Evolutionary conservation across 2,113 vertebrate species (phyloP).

Genomic region (Cheilinus undulatus): DNA sequence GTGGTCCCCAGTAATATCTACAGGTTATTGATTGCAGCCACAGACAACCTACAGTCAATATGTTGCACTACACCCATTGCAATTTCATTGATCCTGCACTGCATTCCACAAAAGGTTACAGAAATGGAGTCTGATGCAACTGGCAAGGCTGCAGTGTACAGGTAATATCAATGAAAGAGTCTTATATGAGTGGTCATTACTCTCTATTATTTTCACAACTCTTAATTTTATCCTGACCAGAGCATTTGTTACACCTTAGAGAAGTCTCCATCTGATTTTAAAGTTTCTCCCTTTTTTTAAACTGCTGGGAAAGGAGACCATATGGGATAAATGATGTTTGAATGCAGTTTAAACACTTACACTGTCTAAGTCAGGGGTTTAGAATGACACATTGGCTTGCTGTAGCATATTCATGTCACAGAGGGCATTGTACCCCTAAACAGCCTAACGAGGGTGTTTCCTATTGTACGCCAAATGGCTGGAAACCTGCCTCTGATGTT

Average conservation of each 20-base stretch:
- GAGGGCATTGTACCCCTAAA: slow-evolving; percentile 27
- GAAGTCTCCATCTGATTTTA: neutral
- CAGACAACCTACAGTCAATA: slow-evolving; percentile 75
- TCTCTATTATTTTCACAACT: slow-evolving; percentile 31
- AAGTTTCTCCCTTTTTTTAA: neutral
- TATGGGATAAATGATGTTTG: neutral
- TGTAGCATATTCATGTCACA: neutral
- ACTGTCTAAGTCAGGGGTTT: slow-evolving; percentile 22
- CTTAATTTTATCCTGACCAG: slow-evolving; percentile 8
- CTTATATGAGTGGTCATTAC: slow-evolving; percentile 5
- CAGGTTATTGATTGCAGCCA: slow-evolving; percentile 76
- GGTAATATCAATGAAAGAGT: slow-evolving; percentile 43
- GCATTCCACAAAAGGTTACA: slow-evolving; percentile 74
- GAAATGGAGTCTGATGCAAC: slow-evolving; percentile 50
- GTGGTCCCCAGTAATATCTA: slow-evolving; percentile 66
- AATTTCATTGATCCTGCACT: slow-evolving; percentile 75
- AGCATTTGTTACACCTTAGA: slow-evolving; percentile 1
- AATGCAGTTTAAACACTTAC: neutral
- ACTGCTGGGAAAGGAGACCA: neutral
- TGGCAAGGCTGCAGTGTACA: slow-evolving; percentile 13
- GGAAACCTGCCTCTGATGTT: slow-evolving; percentile 52
- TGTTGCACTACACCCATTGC: slow-evolving; percentile 54
- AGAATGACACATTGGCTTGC: slow-evolving; percentile 8
- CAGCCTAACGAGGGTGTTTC: slow-evolving; percentile 19
- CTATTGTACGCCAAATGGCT: slow-evolving; percentile 20